These are phyloP conservation scores for Plebejus melissa DNA, from an alignment of 2,888 invertebrate species.

Conservation along the genomic window DNA sequence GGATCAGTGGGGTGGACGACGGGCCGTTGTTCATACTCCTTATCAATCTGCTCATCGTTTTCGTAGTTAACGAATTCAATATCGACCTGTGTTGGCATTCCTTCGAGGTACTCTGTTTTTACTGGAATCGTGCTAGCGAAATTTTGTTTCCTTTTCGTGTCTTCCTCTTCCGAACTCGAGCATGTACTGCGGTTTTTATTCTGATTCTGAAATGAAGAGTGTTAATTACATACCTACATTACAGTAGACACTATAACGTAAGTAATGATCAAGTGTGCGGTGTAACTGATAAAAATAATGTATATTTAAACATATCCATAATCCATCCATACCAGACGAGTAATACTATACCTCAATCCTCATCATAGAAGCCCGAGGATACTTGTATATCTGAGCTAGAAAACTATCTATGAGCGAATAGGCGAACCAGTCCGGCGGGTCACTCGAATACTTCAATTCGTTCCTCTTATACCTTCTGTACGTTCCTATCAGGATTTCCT, in stretches of 20 bases:
- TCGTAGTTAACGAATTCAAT: background rate
- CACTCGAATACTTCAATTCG: background rate
- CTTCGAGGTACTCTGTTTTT: background rate
- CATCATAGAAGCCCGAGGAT: background rate
- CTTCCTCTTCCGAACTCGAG: background rate
- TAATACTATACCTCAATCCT: background rate
- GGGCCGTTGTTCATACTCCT: background rate
- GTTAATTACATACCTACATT: background rate
- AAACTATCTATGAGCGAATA: constrained; percentile 14
- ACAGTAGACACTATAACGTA: background rate
- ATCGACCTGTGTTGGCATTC: background rate
- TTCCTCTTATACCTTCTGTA: background rate
- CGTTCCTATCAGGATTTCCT: constrained; percentile 15
- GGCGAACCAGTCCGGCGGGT: constrained; percentile 15
- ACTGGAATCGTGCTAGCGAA: background rate
- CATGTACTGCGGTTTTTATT: background rate
- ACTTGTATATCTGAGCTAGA: constrained; percentile 10
- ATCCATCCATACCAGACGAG: background rate
- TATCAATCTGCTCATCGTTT: background rate
- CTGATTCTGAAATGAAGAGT: constrained; percentile 1
- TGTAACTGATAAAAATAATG: background rate
- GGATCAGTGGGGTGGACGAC: background rate
- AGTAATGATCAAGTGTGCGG: background rate
- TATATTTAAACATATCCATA: background rate
- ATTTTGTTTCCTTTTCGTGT: background rate